Conservation (phyloP, 2,797 vertebrate genomes). For the Dallia pectoralis region DNA sequence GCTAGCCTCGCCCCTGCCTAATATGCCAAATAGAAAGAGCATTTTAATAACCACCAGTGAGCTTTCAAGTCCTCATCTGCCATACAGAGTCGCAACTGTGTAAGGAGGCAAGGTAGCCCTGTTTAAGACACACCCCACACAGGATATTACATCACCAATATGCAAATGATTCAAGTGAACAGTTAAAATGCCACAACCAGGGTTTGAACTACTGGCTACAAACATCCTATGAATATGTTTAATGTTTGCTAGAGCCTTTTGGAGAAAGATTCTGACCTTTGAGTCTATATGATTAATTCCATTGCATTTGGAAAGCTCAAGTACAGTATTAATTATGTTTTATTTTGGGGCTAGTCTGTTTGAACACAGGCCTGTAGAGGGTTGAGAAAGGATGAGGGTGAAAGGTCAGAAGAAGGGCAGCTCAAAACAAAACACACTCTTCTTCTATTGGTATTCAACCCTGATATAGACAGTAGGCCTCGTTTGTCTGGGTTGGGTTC, state of each 20-base stretch:
- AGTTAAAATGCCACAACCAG: no score
- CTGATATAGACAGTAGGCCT: conserved; percentile 11
- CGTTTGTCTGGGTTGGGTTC: conserved; percentile 35
- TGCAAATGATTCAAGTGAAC: no score
- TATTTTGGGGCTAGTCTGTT: background rate
- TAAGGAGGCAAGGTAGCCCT: no score
- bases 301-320: background rate
- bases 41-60: no score
- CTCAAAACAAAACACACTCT: background rate
- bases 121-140: no score
- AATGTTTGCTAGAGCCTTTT: background rate
- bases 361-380: background rate
- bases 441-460: conserved; percentile 46
- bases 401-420: conserved; percentile 34
- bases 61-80: no score
- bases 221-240: no score
- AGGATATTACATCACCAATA: no score
- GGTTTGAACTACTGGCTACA: no score
- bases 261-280: background rate
- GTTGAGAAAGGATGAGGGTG: background rate
- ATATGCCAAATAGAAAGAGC: no score
- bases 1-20: no score
- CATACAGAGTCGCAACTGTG: no score
- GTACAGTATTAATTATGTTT: background rate
- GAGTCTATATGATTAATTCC: background rate